These are phyloP conservation scores for Calliopsis andreniformis DNA, from an alignment of 1,140 invertebrate genomes.

Conservation along the genomic window DNA sequence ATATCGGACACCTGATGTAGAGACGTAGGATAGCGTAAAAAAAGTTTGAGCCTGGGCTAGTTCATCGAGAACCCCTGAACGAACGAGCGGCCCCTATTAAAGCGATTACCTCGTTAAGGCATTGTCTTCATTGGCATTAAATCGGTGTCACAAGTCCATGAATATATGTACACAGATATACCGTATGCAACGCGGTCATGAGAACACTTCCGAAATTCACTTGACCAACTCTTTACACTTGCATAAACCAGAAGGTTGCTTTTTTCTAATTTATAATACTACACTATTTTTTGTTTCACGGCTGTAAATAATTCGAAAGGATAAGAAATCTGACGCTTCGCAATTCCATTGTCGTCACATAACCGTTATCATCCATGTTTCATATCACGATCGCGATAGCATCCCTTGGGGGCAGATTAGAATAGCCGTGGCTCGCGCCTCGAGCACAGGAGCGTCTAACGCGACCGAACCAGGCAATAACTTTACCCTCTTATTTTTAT, in stretches of 20 bases:
- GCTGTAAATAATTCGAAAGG: not conserved
- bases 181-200: slow-evolving; percentile 34
- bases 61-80: slow-evolving; percentile 56
- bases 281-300: not conserved
- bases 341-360: slow-evolving; percentile 37
- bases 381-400: slow-evolving; percentile 56
- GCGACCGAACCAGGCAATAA: not conserved
- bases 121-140: slow-evolving; percentile 70
- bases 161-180: slow-evolving; percentile 45
- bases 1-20: not conserved
- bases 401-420: slow-evolving; percentile 29
- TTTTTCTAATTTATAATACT: no score
- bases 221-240: no score
- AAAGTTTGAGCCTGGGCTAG: slow-evolving; percentile 52
- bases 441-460: not conserved
- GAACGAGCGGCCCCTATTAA: slow-evolving; percentile 68
- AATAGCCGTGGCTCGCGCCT: slow-evolving; percentile 31
- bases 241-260: no score
- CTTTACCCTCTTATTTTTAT: slow-evolving; percentile 27
- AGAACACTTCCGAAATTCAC: slow-evolving; percentile 32
- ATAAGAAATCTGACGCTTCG: not conserved
- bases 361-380: slow-evolving; percentile 47
- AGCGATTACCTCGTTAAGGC: slow-evolving; percentile 76
- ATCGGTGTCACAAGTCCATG: slow-evolving; percentile 61
- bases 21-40: slow-evolving; percentile 36